Evolutionary conservation across 2,888 invertebrate genomes (phyloP), one percentile per base, ranked within the genome.

Genomic region (Oligia strigilis): DNA sequence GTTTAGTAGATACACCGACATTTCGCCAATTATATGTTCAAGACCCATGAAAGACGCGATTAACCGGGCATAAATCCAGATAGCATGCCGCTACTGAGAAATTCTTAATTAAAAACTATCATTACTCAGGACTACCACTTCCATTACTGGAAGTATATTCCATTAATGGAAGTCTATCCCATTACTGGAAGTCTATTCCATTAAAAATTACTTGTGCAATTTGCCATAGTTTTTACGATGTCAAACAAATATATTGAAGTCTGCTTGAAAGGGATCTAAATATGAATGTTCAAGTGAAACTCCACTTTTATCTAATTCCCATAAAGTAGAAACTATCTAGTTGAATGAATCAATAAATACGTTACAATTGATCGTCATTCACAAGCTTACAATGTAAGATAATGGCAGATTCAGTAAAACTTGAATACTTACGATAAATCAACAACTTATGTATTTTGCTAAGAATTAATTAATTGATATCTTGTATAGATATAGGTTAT

Each of bases 311-410:
- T 62, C 14, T 6, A 29, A 52, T 11, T 58, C 72, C 43, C 84
- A 77, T 84, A 87, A 87, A 83, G 36, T 40, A 71, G 36, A 19
- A 11, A 6, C 58, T 65, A 80, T 74, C 75, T 55, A 19, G 67
- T 65, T 86, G 82, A 86, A 80, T 88, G 78, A 77, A 86, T 82
- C 86, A 78, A 86, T 86, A 86, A 86, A 86, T 80, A 86, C 40
- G 55, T 86, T 82, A 36, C 60, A 80, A 77, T 80, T 80, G 78
- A 72, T 77, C 88, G 64, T 79, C 43, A 74, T 19, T 84, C 19
- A 84, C 72, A n/a, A 14, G 67, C 11, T n/a, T 73, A 84, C 87
- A 78, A 43, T 55, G 84, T 84, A 73, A 73, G 49, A 60, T 58
- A 49, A 64, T 67, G 19, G 36, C 17, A 62, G 5, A 40, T 64